A percentile compares a stretch with the other conserved stretches of the same genome.
Evolutionary conservation across 2,888 invertebrate species (phyloP).

Genomic region (Chalcosyrphus nemorum): DNA sequence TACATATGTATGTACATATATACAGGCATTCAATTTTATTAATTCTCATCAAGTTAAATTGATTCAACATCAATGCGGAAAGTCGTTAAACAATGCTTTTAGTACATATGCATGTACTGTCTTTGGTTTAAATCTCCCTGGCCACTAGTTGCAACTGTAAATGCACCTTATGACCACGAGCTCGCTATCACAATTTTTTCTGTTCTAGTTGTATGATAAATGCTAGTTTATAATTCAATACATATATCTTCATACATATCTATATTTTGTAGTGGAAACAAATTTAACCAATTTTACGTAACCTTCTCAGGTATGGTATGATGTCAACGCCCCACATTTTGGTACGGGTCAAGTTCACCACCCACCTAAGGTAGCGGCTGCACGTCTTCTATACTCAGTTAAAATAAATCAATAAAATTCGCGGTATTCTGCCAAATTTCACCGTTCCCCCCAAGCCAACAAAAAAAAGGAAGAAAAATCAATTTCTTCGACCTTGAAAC

Average conservation of each 20-base stretch:
- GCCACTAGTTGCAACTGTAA: too few species aligned
- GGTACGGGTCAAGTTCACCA: conserved; percentile 40
- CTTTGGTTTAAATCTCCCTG: too few species aligned
- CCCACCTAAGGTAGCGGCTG: neutral
- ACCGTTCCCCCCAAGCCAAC: neutral
- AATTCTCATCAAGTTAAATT: neutral
- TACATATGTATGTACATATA: neutral
- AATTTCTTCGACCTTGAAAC: conserved; percentile 43
- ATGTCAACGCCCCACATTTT: conserved; percentile 21
- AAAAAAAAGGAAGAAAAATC: conserved; percentile 17
- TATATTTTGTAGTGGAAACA: neutral
- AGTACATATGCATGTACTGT: too few species aligned
- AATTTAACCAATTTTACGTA: neutral
- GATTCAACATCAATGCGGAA: neutral
- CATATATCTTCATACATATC: too few species aligned
- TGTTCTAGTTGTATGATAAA: too few species aligned
- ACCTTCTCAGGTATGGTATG: conserved; percentile 16
- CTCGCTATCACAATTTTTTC: too few species aligned
- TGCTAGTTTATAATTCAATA: too few species aligned
- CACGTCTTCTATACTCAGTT: neutral
- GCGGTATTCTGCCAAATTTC: conserved; percentile 12
- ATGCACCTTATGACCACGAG: too few species aligned
- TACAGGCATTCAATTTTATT: neutral
- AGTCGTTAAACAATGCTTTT: too few species aligned
- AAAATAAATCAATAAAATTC: conserved; percentile 9